Conservation (phyloP, 2,113 vertebrate species). For the Acrocephalus arundinaceus region DNA sequence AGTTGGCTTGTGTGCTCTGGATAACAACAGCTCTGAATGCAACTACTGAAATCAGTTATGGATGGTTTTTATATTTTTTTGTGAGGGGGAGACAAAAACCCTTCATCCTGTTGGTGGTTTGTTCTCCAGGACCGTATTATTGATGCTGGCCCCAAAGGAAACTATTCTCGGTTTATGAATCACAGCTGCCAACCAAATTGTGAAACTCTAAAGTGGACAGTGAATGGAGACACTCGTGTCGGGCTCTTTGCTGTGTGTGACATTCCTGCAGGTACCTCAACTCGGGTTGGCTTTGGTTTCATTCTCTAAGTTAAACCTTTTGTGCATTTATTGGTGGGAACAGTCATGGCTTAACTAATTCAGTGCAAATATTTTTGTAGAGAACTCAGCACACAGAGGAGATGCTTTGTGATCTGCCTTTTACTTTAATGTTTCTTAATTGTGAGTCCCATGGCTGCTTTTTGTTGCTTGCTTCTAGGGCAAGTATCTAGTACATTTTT, state of each 20-base stretch:
- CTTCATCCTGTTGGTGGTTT: not conserved
- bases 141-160: constrained; percentile 96
- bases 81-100: not conserved
- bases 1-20: not conserved
- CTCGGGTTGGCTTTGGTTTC: not conserved
- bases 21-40: not conserved
- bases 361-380: not conserved
- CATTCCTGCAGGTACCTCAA: constrained; percentile 84
- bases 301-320: not conserved
- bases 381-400: not conserved
- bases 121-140: constrained; percentile 90
- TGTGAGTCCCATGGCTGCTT: not conserved
- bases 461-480: not conserved
- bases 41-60: not conserved
- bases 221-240: constrained; percentile 94
- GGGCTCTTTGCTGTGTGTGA: constrained; percentile 94
- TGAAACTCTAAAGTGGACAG: constrained; percentile 98
- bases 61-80: not conserved
- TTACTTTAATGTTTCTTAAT: not conserved
- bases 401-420: not conserved
- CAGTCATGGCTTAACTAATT: not conserved
- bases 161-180: constrained; percentile 98
- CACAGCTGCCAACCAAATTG: constrained; percentile 99
- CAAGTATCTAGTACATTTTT: not conserved
- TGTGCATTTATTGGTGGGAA: not conserved